phyloP scores from a whole-genome alignment of 1,140 invertebrate genomes.

The Drosophila novamexicana region DNA sequence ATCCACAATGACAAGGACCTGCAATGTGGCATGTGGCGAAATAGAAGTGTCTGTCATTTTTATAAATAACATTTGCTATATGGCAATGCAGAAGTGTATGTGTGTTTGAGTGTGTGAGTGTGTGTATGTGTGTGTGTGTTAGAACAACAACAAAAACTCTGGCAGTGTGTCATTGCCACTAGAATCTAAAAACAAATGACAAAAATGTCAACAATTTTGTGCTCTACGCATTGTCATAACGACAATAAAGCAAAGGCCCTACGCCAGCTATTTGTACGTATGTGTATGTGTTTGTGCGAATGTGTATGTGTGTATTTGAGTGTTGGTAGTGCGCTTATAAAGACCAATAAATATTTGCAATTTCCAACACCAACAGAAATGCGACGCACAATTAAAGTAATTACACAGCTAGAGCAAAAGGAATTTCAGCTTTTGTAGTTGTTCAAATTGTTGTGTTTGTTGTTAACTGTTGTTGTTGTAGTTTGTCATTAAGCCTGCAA shows the following conservation, averaged over 20 bases:
- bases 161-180: conserved; percentile 69
- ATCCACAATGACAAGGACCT: conserved; percentile 33
- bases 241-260: conserved; percentile 28
- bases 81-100: conserved; percentile 15
- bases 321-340: conserved; percentile 34
- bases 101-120: conserved; percentile 18
- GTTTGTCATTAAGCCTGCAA: conserved; percentile 61
- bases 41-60: conserved; percentile 82
- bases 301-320: neutral
- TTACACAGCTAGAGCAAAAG: conserved; percentile 57
- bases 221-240: conserved; percentile 52
- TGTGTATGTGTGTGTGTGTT: conserved; percentile 27
- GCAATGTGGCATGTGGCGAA: conserved; percentile 61
- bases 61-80: conserved; percentile 73
- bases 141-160: conserved; percentile 39
- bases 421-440: conserved; percentile 53
- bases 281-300: conserved; percentile 14
- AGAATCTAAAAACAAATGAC: conserved; percentile 76
- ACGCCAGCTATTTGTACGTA: conserved; percentile 12
- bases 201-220: conserved; percentile 71
- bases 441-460: neutral
- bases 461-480: conserved; percentile 27
- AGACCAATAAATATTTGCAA: conserved; percentile 56
- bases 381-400: conserved; percentile 72
- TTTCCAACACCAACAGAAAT: conserved; percentile 62